phyloP scores from a whole-genome alignment of 2,888 invertebrate species.

The Lapara coniferarum region DNA sequence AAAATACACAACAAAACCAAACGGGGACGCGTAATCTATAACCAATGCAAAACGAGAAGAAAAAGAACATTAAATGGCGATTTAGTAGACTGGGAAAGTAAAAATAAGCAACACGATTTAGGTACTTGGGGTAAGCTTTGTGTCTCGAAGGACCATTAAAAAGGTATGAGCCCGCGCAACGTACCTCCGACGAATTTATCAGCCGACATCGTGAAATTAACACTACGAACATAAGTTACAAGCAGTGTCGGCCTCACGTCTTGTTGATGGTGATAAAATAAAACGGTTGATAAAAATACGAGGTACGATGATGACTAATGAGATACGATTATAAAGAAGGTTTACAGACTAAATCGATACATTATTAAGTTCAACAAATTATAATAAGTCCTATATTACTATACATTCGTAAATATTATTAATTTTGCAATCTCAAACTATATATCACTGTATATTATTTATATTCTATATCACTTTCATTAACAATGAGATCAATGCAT shows the following conservation, averaged over 20 bases:
- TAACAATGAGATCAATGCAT: too few species aligned
- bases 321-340: too few species aligned
- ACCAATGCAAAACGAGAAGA: neutral
- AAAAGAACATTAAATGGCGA: neutral
- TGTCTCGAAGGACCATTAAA: constrained; percentile 51
- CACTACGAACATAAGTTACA: constrained; percentile 72
- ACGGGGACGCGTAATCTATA: neutral
- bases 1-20: neutral
- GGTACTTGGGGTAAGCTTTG: neutral
- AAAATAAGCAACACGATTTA: neutral
- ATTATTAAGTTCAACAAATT: too few species aligned
- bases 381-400: too few species aligned
- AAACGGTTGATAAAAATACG: neutral
- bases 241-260: constrained; percentile 45
- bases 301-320: too few species aligned
- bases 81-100: constrained; percentile 7
- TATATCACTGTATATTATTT: too few species aligned
- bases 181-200: constrained; percentile 69
- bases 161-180: constrained; percentile 52
- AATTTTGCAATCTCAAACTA: too few species aligned
- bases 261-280: constrained; percentile 50
- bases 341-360: too few species aligned
- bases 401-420: too few species aligned
- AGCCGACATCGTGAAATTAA: constrained; percentile 72
- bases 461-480: too few species aligned